These are phyloP conservation scores for Tetraodon nigroviridis DNA, from an alignment of 2,113 vertebrate genomes.

Conservation along the genomic window DNA sequence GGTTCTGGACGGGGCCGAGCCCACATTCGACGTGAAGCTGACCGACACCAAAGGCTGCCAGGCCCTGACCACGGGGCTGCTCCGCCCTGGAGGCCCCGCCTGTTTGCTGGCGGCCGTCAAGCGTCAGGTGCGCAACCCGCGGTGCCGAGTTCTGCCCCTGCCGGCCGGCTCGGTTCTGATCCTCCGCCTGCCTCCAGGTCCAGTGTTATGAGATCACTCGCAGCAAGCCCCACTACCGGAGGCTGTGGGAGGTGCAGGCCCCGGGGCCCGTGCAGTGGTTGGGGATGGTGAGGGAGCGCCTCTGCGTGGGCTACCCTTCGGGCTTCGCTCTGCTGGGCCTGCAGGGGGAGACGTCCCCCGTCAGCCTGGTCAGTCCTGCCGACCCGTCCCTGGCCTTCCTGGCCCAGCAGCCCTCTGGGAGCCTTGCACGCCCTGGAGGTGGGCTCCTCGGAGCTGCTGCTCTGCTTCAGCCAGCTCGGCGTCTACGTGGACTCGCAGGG, in stretches of 20 bases:
- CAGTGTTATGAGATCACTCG: constrained; percentile 89
- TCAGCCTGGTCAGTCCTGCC: constrained; percentile 87
- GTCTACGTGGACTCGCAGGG: constrained; percentile 94
- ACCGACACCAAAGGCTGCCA: constrained; percentile 94
- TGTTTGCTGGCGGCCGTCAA: constrained; percentile 90
- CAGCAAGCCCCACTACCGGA: constrained; percentile 83
- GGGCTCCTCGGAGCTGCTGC: constrained; percentile 83
- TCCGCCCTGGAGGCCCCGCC: constrained; percentile 76
- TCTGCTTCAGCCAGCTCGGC: constrained; percentile 96
- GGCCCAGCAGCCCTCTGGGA: constrained; percentile 86
- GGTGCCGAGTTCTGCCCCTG: not conserved
- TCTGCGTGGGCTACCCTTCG: constrained; percentile 92
- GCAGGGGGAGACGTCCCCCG: constrained; percentile 89
- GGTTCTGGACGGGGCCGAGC: constrained; percentile 85
- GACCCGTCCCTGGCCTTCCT: constrained; percentile 93
- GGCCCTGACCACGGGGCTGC: constrained; percentile 77
- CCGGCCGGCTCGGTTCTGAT: not conserved
- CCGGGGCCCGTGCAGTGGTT: constrained; percentile 90
- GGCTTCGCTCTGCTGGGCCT: constrained; percentile 91
- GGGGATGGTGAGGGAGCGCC: constrained; percentile 83
- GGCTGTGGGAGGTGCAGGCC: constrained; percentile 84
- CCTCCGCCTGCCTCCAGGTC: constrained; percentile 55
- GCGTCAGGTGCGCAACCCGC: constrained; percentile 68
- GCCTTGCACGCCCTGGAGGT: constrained; percentile 92
- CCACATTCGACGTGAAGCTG: constrained; percentile 84